A percentile compares a stretch with the other conserved stretches of the same genome.
Conservation (phyloP, 2,797 vertebrate species). For the Labeo calbasu region DNA sequence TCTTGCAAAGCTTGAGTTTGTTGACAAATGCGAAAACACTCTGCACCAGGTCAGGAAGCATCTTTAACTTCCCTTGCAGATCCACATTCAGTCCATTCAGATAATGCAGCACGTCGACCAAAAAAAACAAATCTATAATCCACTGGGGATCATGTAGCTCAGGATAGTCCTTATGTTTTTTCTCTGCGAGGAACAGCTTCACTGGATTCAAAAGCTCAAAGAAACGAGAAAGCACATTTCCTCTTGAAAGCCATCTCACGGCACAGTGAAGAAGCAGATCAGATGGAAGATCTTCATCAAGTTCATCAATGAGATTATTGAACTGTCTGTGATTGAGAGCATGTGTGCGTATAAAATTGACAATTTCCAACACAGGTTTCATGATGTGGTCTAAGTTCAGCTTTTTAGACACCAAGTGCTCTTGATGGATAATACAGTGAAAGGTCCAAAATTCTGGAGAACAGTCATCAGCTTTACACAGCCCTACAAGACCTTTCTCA, state of each 20-base stretch:
- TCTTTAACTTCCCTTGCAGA: constrained; percentile 39
- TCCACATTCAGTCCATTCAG: not conserved
- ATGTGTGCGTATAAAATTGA: constrained; percentile 33
- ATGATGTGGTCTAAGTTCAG: too few relatives aligned
- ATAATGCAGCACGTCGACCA: constrained; percentile 14
- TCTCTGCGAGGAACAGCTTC: constrained; percentile 43
- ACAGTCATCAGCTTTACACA: constrained; percentile 34
- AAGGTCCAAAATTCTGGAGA: constrained; percentile 49
- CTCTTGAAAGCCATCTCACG: constrained; percentile 45
- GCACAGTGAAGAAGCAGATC: constrained; percentile 35
- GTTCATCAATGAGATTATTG: constrained; percentile 39
- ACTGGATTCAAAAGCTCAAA: constrained; percentile 40
- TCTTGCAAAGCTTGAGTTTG: constrained; percentile 45
- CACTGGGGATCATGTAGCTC: constrained; percentile 32
- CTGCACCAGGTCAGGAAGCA: constrained; percentile 37
- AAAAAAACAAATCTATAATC: constrained; percentile 37
- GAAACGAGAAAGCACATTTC: constrained; percentile 14
- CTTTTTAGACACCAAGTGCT: constrained; percentile 47
- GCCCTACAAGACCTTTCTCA: constrained; percentile 21
- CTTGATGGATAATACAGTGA: constrained; percentile 51
- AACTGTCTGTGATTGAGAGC: constrained; percentile 49
- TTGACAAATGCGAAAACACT: constrained; percentile 40
- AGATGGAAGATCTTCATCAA: constrained; percentile 40
- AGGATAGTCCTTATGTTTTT: constrained; percentile 41
- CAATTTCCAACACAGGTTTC: constrained; percentile 51